Conservation (phyloP, 2,797 vertebrate species). For the Phylloscopus collybita region DNA sequence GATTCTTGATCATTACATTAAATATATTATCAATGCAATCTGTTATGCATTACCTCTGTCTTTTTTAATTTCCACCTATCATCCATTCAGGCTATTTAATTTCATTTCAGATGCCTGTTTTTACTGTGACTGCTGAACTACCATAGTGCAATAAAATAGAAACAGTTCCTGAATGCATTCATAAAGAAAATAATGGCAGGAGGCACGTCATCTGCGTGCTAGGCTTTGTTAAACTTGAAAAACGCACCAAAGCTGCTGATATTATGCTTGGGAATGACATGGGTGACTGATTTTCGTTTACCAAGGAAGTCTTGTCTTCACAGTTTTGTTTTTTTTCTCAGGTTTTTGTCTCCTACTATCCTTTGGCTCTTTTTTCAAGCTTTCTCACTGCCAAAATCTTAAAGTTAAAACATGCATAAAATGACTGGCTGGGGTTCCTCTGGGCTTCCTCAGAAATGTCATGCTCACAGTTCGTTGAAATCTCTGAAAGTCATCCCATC, state of each 20-base stretch:
- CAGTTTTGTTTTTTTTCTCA: neutral
- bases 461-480: neutral
- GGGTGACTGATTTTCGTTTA: neutral
- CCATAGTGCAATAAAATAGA: neutral
- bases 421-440: neutral
- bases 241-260: neutral
- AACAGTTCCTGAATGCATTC: neutral
- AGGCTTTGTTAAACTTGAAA: conserved; percentile 9
- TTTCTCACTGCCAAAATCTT: neutral
- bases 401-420: neutral
- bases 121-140: neutral
- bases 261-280: neutral
- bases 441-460: neutral
- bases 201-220: neutral
- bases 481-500: neutral
- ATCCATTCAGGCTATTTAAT: neutral
- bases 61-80: neutral
- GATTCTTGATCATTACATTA: neutral
- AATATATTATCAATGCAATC: neutral
- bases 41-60: neutral
- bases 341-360: neutral
- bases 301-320: neutral
- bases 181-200: neutral
- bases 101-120: conserved; percentile 1
- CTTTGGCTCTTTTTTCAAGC: neutral